Percentiles rank a stretch among this genome's conserved stretches.
phyloP scores from a whole-genome alignment of 2,888 invertebrate genomes.

The Smittia sp. region DNA sequence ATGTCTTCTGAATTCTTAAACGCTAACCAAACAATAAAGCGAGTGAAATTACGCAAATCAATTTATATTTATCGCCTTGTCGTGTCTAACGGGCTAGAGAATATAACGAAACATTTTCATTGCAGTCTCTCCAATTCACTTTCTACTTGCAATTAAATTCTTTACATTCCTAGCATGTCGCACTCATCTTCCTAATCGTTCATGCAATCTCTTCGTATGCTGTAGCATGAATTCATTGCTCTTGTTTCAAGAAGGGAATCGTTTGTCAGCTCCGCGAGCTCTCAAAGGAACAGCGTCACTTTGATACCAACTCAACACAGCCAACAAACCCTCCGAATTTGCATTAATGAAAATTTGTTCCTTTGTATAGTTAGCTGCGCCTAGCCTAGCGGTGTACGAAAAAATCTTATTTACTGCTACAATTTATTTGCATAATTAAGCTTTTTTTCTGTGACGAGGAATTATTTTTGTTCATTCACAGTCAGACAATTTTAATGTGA shows the following conservation, averaged over 20 bases:
- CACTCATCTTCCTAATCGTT: too few relatives aligned
- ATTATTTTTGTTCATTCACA: neutral
- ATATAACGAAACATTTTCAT: neutral
- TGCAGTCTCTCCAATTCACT: neutral
- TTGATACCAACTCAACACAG: too few relatives aligned
- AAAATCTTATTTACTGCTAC: neutral
- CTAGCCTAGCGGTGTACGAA: neutral
- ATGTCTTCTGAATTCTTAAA: neutral
- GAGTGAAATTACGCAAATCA: neutral
- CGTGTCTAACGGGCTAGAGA: neutral
- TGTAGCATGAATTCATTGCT: neutral
- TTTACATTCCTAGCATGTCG: neutral
- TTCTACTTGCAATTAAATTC: neutral
- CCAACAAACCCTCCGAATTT: too few relatives aligned
- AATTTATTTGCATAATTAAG: conserved; percentile 1
- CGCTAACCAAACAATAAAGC: neutral
- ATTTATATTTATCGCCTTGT: neutral
- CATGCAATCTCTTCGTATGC: too few relatives aligned
- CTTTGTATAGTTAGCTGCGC: neutral
- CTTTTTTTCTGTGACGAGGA: neutral
- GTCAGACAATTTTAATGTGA: neutral
- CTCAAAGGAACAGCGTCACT: too few relatives aligned
- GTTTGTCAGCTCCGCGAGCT: too few relatives aligned
- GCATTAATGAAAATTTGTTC: neutral
- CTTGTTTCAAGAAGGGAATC: neutral